phyloP scores from a whole-genome alignment of 2,888 invertebrate species.

The Lycaena phlaeas region DNA sequence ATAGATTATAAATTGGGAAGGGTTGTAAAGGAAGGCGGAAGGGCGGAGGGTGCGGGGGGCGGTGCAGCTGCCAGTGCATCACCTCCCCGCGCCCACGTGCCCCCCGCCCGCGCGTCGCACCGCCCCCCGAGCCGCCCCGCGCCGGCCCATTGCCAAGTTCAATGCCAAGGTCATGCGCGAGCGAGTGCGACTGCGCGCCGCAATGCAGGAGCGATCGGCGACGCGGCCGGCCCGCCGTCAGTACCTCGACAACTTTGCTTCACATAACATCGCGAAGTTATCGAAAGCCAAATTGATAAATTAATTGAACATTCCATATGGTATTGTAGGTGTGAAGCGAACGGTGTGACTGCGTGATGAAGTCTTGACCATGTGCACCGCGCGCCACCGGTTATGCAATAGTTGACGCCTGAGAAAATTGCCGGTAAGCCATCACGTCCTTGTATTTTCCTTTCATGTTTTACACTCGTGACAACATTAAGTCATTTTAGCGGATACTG shows the following conservation, averaged over 20 bases:
- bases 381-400: constrained; percentile 51
- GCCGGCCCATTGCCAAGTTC: constrained; percentile 81
- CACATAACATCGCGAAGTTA: constrained; percentile 41
- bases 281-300: no score
- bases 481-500: no score
- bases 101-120: constrained; percentile 37
- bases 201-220: constrained; percentile 76
- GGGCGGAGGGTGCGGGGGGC: constrained; percentile 49
- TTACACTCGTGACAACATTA: constrained; percentile 4
- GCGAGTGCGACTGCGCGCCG: constrained; percentile 77
- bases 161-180: constrained; percentile 85
- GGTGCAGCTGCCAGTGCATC: constrained; percentile 66
- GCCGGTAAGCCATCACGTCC: constrained; percentile 32
- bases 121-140: constrained; percentile 44
- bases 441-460: constrained; percentile 5
- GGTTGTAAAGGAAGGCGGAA: constrained; percentile 19
- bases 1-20: constrained; percentile 19
- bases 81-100: constrained; percentile 29
- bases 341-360: constrained; percentile 22
- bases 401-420: constrained; percentile 26
- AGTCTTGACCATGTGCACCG: constrained; percentile 35
- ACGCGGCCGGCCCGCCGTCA: constrained; percentile 52
- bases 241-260: constrained; percentile 58
- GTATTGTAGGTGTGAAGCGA: background rate
- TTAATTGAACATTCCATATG: no score